These are phyloP conservation scores for Pandemis heparana DNA, from an alignment of 2,888 invertebrate species.

Conservation along the genomic window DNA sequence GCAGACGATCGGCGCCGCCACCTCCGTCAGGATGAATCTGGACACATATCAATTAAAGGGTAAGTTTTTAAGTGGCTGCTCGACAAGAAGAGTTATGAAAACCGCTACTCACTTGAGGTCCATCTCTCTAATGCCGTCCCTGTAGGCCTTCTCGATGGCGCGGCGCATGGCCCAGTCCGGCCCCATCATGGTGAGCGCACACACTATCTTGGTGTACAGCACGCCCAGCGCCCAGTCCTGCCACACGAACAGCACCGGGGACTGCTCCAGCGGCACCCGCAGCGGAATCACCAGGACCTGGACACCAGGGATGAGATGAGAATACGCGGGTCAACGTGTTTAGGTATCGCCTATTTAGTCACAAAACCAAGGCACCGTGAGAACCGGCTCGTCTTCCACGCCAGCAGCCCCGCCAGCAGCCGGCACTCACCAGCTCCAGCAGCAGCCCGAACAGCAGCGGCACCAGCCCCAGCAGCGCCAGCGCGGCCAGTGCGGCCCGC, in stretches of 20 bases:
- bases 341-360: too few species aligned
- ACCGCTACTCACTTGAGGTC: slow-evolving; percentile 88
- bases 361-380: too few species aligned
- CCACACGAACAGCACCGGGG: slow-evolving; percentile 95
- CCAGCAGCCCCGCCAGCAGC: too few species aligned
- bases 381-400: too few species aligned
- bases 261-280: slow-evolving; percentile 96
- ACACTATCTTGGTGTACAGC: slow-evolving; percentile 98
- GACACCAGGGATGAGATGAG: slow-evolving; percentile 36
- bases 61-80: too few species aligned
- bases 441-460: too few species aligned
- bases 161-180: slow-evolving; percentile 97
- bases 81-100: too few species aligned
- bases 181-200: slow-evolving; percentile 98
- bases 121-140: slow-evolving; percentile 97
- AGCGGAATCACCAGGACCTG: slow-evolving; percentile 94
- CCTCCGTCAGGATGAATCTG: slow-evolving; percentile 91
- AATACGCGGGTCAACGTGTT: not conserved
- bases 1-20: slow-evolving; percentile 96
- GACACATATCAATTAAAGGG: too few species aligned
- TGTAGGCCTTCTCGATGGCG: slow-evolving; percentile 96
- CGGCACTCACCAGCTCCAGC: too few species aligned
- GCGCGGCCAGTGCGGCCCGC: too few species aligned
- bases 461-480: too few species aligned
- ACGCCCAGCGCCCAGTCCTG: slow-evolving; percentile 99